phyloP scores from a whole-genome alignment of 1,140 invertebrate species.

The Penaeus indicus region DNA sequence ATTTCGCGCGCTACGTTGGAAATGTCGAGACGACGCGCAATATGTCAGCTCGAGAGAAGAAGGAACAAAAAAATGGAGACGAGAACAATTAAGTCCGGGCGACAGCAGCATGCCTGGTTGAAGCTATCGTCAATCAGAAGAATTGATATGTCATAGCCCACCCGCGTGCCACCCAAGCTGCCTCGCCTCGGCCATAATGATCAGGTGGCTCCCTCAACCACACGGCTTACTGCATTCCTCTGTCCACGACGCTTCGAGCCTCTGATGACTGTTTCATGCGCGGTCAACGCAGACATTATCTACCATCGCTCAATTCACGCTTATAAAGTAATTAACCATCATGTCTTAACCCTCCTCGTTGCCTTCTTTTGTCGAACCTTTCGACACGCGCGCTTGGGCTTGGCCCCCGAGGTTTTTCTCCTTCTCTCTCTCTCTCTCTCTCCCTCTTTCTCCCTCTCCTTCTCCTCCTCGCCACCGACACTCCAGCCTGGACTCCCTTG shows the following conservation, averaged over 20 bases:
- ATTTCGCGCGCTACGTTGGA: too few relatives aligned
- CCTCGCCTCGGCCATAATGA: constrained; percentile 19
- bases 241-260: constrained; percentile 22
- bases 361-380: constrained; percentile 40
- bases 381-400: not conserved
- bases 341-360: constrained; percentile 43
- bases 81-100: not conserved
- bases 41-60: not conserved
- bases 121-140: too few relatives aligned
- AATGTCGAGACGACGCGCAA: too few relatives aligned
- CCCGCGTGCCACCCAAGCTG: too few relatives aligned
- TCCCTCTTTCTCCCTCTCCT: too few relatives aligned
- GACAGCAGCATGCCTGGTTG: not conserved
- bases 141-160: too few relatives aligned
- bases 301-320: constrained; percentile 53
- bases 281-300: constrained; percentile 52
- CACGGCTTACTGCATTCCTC: constrained; percentile 42
- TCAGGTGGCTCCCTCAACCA: constrained; percentile 6
- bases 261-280: constrained; percentile 52
- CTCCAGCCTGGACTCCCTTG: too few relatives aligned
- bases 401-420: constrained; percentile 10
- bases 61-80: not conserved
- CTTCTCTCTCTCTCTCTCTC: constrained; percentile 16
- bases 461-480: too few relatives aligned
- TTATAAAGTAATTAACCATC: constrained; percentile 57